Evolutionary conservation across 2,797 vertebrate genomes (phyloP), one percentile per base, ranked within the genome.

Genomic region (Lemur catta): DNA sequence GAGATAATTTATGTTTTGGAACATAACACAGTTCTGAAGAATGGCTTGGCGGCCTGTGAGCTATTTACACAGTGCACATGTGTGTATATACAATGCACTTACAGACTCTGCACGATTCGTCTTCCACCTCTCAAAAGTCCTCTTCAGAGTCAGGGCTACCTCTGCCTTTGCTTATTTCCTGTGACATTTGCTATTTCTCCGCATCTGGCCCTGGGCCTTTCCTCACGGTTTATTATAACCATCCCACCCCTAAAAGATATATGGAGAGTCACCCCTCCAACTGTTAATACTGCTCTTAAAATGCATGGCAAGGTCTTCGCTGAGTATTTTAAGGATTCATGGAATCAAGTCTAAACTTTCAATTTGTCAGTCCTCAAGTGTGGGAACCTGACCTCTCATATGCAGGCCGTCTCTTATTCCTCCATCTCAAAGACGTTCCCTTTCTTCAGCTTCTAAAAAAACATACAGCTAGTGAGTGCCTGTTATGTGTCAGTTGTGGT

Each of bases 311-410:
- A 18, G 82, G 69, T 93, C 93, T 94, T 72, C 75, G 76, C 55
- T 79, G 81, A 94, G 72, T 85, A 90, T 92, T 69, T 92, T 88
- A 80, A 96, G 71, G 92, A 86, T 74, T 89, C 84, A 78, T 33
- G 59, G 84, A 80, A 78, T 94, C 71, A 94, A 94, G 52, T 75
- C 50, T 95, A 97, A 94, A 89, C 61, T 72, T 95, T 75, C 55
- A 94, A 65, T 78, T 89, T 96, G 89, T 94, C 90, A 75, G 67
- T 85, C 61, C 78, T 72, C 81, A 48, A 95, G 93, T 93, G 90
- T 97, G 97, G 88, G 97, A 97, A 96, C 26, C 92, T 95, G 81
- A 96, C 93, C 96, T 95, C 46, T 55, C 33, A 50, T 30, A 86
- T 41, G 15, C 12, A 81, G 84, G 33, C 46, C 4, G 0, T 48